Base-by-base conservation (phyloP, 1,140 invertebrate genomes). In the Sipha flava region DNA sequence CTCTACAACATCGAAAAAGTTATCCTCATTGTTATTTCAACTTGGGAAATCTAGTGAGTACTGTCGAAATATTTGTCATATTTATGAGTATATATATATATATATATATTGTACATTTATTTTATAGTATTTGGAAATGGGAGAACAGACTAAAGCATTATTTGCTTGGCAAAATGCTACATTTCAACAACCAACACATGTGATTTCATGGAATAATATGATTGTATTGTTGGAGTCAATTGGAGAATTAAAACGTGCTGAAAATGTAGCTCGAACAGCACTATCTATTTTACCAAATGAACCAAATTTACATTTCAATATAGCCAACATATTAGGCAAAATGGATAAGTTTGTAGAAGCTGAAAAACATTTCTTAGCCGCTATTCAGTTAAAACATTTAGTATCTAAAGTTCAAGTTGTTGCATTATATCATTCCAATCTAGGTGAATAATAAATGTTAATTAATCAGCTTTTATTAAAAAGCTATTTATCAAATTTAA, bases 21-120 rank as follows among this genome's bases (percentile, higher is more conserved):
- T 98, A 97, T 87, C 92, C 96, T 0, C 95, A 98, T 84, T 97
- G 95, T 85, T 92, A 92, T 84, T 98, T 97, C 84, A 98, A 98
- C 86, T 87, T 98, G 81, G 96, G 96, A 34, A 96, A 98, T 86
- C 86, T 98, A 89, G 92, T 94, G 86, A 87, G 86, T 87, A 83
- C 77, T 80, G 1, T 59, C 34, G 29, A 57, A 47, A 45, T 73
- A 81, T n/a, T 40, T 31, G 4, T 66, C 34, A 37, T 6, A 43
- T 26, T 37, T n/a, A 12, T 21, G 12, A 81, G 79, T 49, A 21
- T 80, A 47, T 6, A 43, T 0, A 49, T 31, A 45, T 59, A 4
- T 34, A 31, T 81, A 52, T n/a, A 34, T 49, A 29, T 52, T n/a
- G n/a, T n/a, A n/a, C 31, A 16, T 79, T 18, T 57, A 68, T 40